Evolutionary conservation across 37 sponge, comb jelly and placozoan species (phyloP), one percentile per base, ranked within the genome.

Genomic region (Petrosia ficiformis): DNA sequence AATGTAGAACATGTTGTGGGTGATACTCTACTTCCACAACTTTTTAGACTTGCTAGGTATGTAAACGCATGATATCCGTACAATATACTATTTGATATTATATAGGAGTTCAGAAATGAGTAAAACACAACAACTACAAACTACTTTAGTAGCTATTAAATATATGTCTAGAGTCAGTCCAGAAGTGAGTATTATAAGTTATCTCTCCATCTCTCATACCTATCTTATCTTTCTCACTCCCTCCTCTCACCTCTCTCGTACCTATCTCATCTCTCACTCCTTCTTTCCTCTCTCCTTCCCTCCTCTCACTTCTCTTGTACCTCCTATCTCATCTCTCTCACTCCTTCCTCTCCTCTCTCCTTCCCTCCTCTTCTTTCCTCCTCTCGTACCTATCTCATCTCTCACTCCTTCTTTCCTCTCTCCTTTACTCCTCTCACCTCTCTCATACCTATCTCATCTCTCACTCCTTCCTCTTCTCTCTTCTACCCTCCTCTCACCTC

Each of bases 131-230:
- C 79, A 67, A 3, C 30, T 65, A 2, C 77, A 69, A 57, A 43
- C 80, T 25, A 73, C 79, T 19, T 57, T 84, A 44, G 70, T 86
- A 10, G 70, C 80, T 0, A 36, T 73, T 4, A 72, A 76, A 63
- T 89, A 84, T 69, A 68, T 89, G 76, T 66, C 80, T 0, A 39
- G 80, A 28, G 59, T 89, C 68, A 89, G 29, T 58, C 85, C 90
- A 11, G 52, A 71, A 63, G 81, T 80, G 16, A 40, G 26, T 37
- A 63, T 29, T 41, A 48, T 56, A 21, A 10, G 32, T 52, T 35
- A 24, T 29, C 6, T 37, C 4, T 37, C 2, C 25, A 59, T 59
- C 14, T 30, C 1, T 36, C 28, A 41, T 64, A n/a, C 42, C n/a
- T 30, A 42, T 11, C 31, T 30, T 44, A 21, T 48, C 54, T 48